These are phyloP conservation scores for Cheilosia impressa DNA, from an alignment of 2,888 invertebrate species.

Conservation along the genomic window DNA sequence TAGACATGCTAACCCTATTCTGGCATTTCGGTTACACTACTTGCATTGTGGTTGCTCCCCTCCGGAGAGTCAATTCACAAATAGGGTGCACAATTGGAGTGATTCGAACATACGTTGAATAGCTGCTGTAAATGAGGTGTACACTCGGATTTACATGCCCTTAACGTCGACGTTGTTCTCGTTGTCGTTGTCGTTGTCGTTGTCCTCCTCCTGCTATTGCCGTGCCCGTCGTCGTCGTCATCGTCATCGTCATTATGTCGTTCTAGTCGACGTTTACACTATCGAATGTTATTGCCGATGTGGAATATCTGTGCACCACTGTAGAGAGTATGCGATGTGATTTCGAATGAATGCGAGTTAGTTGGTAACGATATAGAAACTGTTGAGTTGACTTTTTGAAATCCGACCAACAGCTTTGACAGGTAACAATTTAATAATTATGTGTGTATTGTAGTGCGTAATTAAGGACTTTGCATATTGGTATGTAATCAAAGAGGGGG, in stretches of 20 bases:
- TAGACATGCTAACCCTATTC: constrained; percentile 70
- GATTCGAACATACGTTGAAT: constrained; percentile 72
- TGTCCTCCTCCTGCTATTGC: constrained; percentile 9
- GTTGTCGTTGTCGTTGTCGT: constrained; percentile 17
- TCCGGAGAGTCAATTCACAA: constrained; percentile 31
- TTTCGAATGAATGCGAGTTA: constrained; percentile 21
- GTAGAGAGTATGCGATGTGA: constrained; percentile 3
- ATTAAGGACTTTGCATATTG: constrained; percentile 29
- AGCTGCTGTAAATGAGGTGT: constrained; percentile 70
- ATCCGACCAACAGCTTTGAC: constrained; percentile 45
- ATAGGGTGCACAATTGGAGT: constrained; percentile 65
- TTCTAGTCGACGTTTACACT: constrained; percentile 55
- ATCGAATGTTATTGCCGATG: constrained; percentile 28
- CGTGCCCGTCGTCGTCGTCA: constrained; percentile 1
- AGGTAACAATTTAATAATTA: constrained; percentile 58
- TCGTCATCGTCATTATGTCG: constrained; percentile 15
- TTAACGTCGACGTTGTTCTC: constrained; percentile 50
- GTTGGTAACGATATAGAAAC: not conserved
- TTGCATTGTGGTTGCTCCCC: constrained; percentile 67
- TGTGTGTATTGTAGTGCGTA: constrained; percentile 37
- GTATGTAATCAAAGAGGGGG: not conserved
- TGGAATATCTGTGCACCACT: constrained; percentile 14
- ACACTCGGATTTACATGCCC: constrained; percentile 66
- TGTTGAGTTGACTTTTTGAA: constrained; percentile 59
- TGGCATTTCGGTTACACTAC: constrained; percentile 67